These are phyloP conservation scores for Cephalopterus ornatus DNA, from an alignment of 2,113 vertebrate genomes.

Conservation along the genomic window DNA sequence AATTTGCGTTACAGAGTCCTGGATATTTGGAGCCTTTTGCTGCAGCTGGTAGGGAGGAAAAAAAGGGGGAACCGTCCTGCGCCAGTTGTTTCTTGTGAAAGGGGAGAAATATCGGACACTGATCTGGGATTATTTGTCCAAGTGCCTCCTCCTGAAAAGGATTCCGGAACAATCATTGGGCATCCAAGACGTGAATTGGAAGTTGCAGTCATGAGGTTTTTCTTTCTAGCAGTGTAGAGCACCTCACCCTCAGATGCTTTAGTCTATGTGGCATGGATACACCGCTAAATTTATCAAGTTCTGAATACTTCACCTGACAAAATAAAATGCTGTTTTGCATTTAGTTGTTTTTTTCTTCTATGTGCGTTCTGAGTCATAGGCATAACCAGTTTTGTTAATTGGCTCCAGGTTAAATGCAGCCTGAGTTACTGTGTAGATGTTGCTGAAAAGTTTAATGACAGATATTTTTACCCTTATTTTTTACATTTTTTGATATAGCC, in stretches of 20 bases:
- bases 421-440: not conserved
- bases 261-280: constrained; percentile 47
- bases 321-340: not conserved
- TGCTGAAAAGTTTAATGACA: constrained; percentile 54
- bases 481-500: constrained; percentile 5
- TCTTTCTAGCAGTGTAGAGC: not conserved
- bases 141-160: constrained; percentile 14
- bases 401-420: constrained; percentile 10
- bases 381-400: not conserved
- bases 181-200: constrained; percentile 20
- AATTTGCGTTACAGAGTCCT: not conserved
- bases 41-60: not conserved
- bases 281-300: constrained; percentile 15
- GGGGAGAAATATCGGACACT: not conserved
- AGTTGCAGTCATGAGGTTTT: not conserved
- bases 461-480: constrained; percentile 44
- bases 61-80: not conserved
- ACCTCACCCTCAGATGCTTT: not conserved
- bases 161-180: constrained; percentile 10
- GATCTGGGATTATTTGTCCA: constrained; percentile 29
- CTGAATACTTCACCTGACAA: not conserved
- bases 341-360: not conserved
- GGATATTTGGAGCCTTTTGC: constrained; percentile 40
- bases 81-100: not conserved
- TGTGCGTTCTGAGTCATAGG: not conserved